Conservation (phyloP, 2,797 vertebrate species). For the Naso thynnoides region DNA sequence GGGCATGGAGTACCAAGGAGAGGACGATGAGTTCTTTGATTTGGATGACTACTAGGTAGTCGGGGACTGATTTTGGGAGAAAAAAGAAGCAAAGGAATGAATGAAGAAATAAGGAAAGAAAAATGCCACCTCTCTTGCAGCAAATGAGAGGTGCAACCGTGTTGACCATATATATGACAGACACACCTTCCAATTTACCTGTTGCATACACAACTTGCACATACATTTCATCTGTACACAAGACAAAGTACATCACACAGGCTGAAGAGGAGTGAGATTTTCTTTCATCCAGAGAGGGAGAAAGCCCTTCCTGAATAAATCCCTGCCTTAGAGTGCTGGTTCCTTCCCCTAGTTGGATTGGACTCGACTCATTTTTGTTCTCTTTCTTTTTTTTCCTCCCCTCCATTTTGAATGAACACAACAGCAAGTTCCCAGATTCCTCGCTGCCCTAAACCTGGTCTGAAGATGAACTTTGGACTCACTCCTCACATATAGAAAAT, state of each 20-base stretch:
- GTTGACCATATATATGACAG: constrained; percentile 83
- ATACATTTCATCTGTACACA: constrained; percentile 78
- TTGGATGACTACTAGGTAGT: constrained; percentile 99
- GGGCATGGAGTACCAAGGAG: constrained; percentile 99
- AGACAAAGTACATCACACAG: constrained; percentile 73
- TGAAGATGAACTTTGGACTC: constrained; percentile 84
- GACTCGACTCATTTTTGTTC: constrained; percentile 83
- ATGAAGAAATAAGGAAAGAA: constrained; percentile 84
- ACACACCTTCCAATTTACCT: constrained; percentile 82
- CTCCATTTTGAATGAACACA: constrained; percentile 87
- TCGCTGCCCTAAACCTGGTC: constrained; percentile 81
- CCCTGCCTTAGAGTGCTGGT: constrained; percentile 88
- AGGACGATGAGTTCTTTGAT: constrained; percentile 99
- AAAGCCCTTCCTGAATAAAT: constrained; percentile 85
- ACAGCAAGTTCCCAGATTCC: constrained; percentile 87
- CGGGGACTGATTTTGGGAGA: constrained; percentile 85
- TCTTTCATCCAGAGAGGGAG: constrained; percentile 84
- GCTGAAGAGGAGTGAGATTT: constrained; percentile 84
- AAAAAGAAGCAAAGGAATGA: constrained; percentile 86
- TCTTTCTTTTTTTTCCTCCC: constrained; percentile 67
- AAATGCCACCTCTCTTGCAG: constrained; percentile 87
- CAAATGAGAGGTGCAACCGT: constrained; percentile 81
- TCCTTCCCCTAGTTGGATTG: constrained; percentile 87
- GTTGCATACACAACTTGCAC: constrained; percentile 81
- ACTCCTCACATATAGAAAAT: constrained; percentile 82